Evolutionary conservation across 2,888 invertebrate species (phyloP).

Genomic region (Tribolium freemani): DNA sequence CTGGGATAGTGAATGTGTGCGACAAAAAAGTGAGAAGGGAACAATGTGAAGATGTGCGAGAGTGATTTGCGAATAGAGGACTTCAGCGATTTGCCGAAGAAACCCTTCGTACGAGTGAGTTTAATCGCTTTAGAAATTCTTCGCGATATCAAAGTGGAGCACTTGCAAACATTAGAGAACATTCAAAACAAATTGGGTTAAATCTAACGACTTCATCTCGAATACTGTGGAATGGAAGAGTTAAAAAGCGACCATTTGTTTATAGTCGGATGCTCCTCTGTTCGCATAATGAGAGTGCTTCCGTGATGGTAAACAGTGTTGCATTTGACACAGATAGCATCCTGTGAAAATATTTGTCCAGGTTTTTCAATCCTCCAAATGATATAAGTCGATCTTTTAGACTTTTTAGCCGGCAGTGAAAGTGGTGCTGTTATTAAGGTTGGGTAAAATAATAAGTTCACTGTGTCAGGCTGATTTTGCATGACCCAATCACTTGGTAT

Average conservation of each 20-base stretch:
- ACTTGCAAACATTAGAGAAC: neutral
- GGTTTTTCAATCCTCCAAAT: too few relatives aligned
- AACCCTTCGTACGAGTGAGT: constrained; percentile 26
- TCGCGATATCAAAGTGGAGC: constrained; percentile 10
- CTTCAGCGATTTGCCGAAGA: constrained; percentile 27
- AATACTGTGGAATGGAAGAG: too few relatives aligned
- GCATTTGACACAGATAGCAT: neutral
- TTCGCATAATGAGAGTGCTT: neutral
- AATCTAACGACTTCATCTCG: neutral
- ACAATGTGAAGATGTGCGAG: constrained; percentile 37
- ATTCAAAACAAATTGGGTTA: constrained; percentile 7
- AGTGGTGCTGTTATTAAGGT: constrained; percentile 22
- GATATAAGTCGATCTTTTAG: constrained; percentile 1
- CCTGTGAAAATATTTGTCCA: neutral
- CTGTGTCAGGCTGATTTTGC: constrained; percentile 31
- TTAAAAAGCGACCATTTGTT: neutral
- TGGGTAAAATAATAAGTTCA: constrained; percentile 23
- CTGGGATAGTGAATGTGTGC: neutral
- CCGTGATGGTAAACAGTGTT: neutral
- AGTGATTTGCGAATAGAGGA: constrained; percentile 29
- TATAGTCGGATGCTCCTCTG: neutral
- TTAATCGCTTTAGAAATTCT: neutral
- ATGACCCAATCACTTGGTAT: constrained; percentile 18
- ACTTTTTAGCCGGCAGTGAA: constrained; percentile 18
- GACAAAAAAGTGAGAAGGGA: neutral